phyloP scores from a whole-genome alignment of 37 sponge, comb jelly and placozoan genomes.

The Geodia barretti region DNA sequence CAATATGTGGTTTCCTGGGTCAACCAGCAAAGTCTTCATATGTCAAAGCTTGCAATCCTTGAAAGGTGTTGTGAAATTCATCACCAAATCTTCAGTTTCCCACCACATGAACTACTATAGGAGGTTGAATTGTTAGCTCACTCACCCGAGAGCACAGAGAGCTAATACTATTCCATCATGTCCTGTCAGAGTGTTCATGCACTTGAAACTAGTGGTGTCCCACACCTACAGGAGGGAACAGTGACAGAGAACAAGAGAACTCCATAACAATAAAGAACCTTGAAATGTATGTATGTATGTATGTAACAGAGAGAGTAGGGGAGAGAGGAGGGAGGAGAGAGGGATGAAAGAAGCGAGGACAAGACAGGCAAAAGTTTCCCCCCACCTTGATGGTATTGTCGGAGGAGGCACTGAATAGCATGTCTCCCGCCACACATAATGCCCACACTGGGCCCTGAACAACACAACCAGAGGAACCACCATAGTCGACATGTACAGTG shows the following conservation, averaged over 20 bases:
- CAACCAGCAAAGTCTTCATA: too few species aligned
- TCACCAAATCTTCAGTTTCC: too few species aligned
- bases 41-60: too few species aligned
- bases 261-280: too few species aligned
- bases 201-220: constrained; percentile 88
- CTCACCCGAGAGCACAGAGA: constrained; percentile 79
- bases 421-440: constrained; percentile 75
- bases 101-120: too few species aligned
- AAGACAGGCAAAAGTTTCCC: not conserved
- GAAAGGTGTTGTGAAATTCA: too few species aligned
- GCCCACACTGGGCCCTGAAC: constrained; percentile 95
- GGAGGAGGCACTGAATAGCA: constrained; percentile 93
- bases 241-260: not conserved
- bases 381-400: constrained; percentile 95
- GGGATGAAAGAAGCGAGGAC: not conserved
- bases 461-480: too few species aligned
- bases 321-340: not conserved
- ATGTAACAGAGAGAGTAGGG: too few species aligned
- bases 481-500: not conserved
- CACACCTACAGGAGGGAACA: constrained; percentile 67
- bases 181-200: constrained; percentile 84
- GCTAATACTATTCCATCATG: constrained; percentile 91
- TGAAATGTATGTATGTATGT: too few species aligned
- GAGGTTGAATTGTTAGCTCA: too few species aligned
- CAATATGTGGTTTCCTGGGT: too few species aligned